A percentile compares a stretch with the other conserved stretches of the same genome.
Evolutionary conservation across 2,797 vertebrate species (phyloP).

Genomic region (Carcharodon carcharias): DNA sequence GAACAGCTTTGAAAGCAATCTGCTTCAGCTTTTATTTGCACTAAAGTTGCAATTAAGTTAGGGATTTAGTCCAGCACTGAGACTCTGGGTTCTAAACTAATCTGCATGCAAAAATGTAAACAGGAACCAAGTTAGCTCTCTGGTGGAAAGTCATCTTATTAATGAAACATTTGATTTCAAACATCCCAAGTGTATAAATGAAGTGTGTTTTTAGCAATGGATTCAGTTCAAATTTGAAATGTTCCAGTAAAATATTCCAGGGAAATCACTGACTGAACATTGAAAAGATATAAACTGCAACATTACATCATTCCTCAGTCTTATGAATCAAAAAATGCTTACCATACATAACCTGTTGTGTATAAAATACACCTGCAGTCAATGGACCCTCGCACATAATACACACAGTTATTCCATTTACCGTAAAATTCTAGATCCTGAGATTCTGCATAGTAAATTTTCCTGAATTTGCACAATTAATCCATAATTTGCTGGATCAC

Average conservation of each 20-base stretch:
- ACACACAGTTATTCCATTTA: background rate
- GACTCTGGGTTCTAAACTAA: background rate
- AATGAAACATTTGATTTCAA: slow-evolving; percentile 23
- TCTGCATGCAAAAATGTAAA: background rate
- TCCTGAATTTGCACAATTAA: background rate
- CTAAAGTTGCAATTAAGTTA: background rate
- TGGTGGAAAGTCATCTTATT: background rate
- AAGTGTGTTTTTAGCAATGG: too few relatives aligned
- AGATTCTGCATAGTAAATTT: background rate
- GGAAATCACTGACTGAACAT: background rate
- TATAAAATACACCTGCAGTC: background rate
- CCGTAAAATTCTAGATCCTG: background rate
- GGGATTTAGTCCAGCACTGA: background rate
- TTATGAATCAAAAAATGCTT: background rate
- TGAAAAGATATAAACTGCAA: background rate
- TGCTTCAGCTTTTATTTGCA: background rate
- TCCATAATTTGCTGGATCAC: background rate
- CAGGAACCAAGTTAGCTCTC: background rate
- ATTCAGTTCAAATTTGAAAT: background rate
- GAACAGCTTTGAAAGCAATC: background rate
- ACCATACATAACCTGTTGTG: background rate
- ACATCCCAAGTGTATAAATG: too few relatives aligned
- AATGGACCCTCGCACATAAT: background rate
- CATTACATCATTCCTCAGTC: background rate
- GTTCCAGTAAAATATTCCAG: background rate